These are phyloP conservation scores for Chelonia mydas DNA, from an alignment of 2,797 vertebrate genomes.

Conservation along the genomic window DNA sequence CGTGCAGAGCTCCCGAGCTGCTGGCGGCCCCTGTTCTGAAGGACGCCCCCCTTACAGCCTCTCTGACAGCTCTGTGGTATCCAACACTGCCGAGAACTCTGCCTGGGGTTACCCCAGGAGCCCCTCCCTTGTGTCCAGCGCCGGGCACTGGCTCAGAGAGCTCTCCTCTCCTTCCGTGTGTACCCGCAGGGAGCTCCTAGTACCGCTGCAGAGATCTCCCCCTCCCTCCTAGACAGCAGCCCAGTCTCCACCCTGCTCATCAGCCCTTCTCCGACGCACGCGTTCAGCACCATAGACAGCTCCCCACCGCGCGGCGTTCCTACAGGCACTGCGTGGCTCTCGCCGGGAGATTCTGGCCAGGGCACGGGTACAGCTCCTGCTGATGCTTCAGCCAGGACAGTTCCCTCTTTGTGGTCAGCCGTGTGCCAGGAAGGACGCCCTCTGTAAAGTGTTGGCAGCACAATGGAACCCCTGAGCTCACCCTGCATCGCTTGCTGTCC, in stretches of 20 bases:
- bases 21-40: neutral
- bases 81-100: neutral
- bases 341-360: neutral
- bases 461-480: neutral
- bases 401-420: neutral
- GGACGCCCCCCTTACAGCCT: neutral
- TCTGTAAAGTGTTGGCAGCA: neutral
- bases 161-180: rapidly evolving
- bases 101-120: neutral
- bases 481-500: neutral
- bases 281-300: neutral
- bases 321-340: neutral
- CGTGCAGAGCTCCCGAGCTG: neutral
- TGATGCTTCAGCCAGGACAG: neutral
- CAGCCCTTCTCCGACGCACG: neutral
- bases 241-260: neutral
- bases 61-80: rapidly evolving
- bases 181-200: neutral
- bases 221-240: neutral
- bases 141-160: neutral
- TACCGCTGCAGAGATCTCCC: neutral
- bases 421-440: neutral
- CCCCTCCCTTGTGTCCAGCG: neutral
- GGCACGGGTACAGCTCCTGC: neutral
- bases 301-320: neutral